Evolutionary conservation across 2,888 invertebrate genomes (phyloP), one percentile per base, ranked within the genome.

Genomic region (Slavum lentiscoides): DNA sequence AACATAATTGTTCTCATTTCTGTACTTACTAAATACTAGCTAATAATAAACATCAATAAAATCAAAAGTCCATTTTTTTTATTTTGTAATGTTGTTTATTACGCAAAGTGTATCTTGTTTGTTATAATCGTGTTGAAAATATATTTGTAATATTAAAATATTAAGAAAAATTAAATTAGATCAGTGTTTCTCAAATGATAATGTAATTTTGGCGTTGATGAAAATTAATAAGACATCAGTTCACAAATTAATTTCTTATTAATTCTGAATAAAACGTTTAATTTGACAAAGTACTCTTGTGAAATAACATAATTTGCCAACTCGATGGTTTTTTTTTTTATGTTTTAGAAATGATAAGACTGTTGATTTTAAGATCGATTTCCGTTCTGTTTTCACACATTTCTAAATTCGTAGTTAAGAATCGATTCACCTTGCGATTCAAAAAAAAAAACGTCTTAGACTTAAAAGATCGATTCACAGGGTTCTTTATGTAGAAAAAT

Each of bases 21-120:
- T 77, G 77, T 77, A 80, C 77, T 80, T 80, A 80, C 59, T 55
- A 17, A 70, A 77, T 77, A 70, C 62, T 77, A 70, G 53, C 70
- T 64, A 64, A 75, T 67, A 64, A 75, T 58, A 58, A 55, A 67
- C 43, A 58, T 75, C 66, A 64, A 70, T 80, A 59, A 49, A 43
- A 58, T 58, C 19, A 58, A 58, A 75, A 66, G 37, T 17, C 58
- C 21, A 55, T 66, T 49, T 49, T 49, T 49, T 59, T 77, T 39
- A 59, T 75, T 75, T 58, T 75, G 7, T 67, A 75, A n/a, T 58
- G 13, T 74, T 58, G 23, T 66, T 66, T 75, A 75, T 75, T 67
- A 67, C 2, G 0, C 43, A 43, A 43, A 58, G 21, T 75, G 43
- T 67, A 8, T 64, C 21, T 75, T 75, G 19, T 75, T 73, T 67